These are phyloP conservation scores for Chaitophorus viminalis DNA, from an alignment of 2,888 invertebrate genomes.

Conservation along the genomic window DNA sequence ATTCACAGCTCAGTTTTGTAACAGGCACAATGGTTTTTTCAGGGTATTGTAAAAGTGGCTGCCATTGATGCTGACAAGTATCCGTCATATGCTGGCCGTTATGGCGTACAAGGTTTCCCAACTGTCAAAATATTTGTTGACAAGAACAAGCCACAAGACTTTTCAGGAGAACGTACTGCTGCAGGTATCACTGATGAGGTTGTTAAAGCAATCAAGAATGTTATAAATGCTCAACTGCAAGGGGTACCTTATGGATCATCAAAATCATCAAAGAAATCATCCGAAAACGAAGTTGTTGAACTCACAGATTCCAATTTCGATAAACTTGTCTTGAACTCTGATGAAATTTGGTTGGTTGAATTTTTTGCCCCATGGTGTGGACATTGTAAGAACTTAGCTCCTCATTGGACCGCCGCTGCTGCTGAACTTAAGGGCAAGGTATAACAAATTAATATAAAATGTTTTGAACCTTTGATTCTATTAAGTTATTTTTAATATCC, in stretches of 20 bases:
- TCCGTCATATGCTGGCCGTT: conserved; percentile 81
- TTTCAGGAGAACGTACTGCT: conserved; percentile 85
- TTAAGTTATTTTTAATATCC: conserved; percentile 21
- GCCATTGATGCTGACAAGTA: conserved; percentile 93
- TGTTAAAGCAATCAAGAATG: conserved; percentile 67
- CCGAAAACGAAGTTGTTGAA: conserved; percentile 79
- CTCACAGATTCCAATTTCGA: conserved; percentile 97
- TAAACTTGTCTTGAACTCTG: conserved; percentile 87
- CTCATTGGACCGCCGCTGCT: conserved; percentile 96
- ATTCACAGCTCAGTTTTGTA: background rate
- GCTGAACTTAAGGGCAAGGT: conserved; percentile 93
- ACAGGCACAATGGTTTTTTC: conserved; percentile 65
- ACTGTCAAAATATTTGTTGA: conserved; percentile 95
- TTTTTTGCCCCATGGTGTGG: conserved; percentile 98
- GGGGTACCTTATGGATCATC: conserved; percentile 61
- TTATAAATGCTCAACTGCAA: conserved; percentile 48
- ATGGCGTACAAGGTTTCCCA: conserved; percentile 90
- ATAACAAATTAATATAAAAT: conserved; percentile 61
- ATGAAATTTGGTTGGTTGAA: conserved; percentile 97
- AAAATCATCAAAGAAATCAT: conserved; percentile 62
- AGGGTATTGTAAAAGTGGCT: conserved; percentile 94
- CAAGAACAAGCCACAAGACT: conserved; percentile 85
- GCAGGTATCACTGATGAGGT: conserved; percentile 86
- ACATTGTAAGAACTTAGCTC: conserved; percentile 95
- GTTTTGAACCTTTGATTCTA: conserved; percentile 4